Conservation (phyloP, 2,797 vertebrate genomes). For the Micrastur ruficollis region DNA sequence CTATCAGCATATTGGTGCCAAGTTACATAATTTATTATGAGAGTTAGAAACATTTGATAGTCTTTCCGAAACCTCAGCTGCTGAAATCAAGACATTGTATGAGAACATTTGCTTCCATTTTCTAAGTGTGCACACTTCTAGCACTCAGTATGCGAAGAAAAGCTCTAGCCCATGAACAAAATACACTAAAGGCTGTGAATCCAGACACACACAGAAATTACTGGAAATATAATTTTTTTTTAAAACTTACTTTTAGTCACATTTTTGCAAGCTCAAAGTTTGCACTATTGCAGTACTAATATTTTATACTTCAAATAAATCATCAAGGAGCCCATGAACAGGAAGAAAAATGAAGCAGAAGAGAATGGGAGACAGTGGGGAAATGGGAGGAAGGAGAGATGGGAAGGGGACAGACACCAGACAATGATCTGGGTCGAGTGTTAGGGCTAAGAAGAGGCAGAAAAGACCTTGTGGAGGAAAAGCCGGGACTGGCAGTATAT, state of each 20-base stretch:
- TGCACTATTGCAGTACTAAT: background rate
- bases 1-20: background rate
- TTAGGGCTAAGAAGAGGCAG: background rate
- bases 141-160: background rate
- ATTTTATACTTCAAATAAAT: background rate
- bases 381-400: background rate
- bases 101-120: slow-evolving; percentile 37
- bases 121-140: background rate
- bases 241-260: background rate
- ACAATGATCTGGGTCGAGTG: background rate
- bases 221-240: background rate
- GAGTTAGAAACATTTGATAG: slow-evolving; percentile 13
- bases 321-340: background rate
- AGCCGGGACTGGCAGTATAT: background rate
- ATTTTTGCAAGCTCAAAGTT: background rate
- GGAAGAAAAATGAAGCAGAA: background rate
- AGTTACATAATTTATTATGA: slow-evolving; percentile 38
- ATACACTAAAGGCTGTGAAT: background rate
- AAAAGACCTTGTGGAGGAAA: background rate
- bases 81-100: slow-evolving; percentile 24
- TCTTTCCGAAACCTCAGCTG: slow-evolving; percentile 43
- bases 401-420: background rate
- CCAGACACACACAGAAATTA: background rate
- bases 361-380: background rate
- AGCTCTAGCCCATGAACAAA: background rate